Base-by-base conservation (phyloP, 2,113 vertebrate genomes). In the Nyctibius bracteatus region DNA sequence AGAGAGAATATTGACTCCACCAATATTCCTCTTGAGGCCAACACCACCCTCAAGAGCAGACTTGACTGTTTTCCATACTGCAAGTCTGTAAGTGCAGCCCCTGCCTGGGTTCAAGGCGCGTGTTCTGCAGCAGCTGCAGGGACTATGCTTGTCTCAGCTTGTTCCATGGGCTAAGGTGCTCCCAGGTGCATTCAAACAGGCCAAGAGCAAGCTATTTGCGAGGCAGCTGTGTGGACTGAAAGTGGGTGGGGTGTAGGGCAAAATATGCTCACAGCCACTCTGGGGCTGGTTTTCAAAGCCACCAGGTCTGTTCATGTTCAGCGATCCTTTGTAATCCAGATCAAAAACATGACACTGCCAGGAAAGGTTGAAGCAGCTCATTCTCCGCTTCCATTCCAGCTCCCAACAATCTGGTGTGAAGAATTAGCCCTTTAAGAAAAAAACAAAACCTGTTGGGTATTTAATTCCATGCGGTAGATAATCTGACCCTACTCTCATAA, bases 41-140 rank as follows among this genome's bases (percentile, higher is more conserved):
- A 72, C 81, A 74, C 52, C 71, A 88, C 27, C 52, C 65, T 95
- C 91, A 89, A 66, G 73, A 89, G 93, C 83, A 89, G 91, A 81
- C 81, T 89, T 81, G 91, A 79, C 81, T 89, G 14, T 78, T 94
- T 95, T 89, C 77, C 61, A 7, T 18, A 8, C 8, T 51, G 47
- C 33, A 19, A 89, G 15, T 41, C 39, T 67, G 27, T 35, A 57
- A 66, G 82, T 8, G 27, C 72, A 44, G 81, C 10, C 58, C 79
- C 79, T 88, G 79, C 74, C 77, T 23, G n/a, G 41, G 82, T 62
- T 83, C n/a, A 58, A 62, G 80, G 80, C 39, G 30, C 6, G 14
- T 63, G 71, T 35, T 51, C 65, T 74, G 35, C 86, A 77, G 90
- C 94, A 95, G 90, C 96, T 94, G 94, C 81, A 41, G 80, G 82